phyloP scores from a whole-genome alignment of 1,140 invertebrate genomes.

The Paramacrobiotus metropolitanus region DNA sequence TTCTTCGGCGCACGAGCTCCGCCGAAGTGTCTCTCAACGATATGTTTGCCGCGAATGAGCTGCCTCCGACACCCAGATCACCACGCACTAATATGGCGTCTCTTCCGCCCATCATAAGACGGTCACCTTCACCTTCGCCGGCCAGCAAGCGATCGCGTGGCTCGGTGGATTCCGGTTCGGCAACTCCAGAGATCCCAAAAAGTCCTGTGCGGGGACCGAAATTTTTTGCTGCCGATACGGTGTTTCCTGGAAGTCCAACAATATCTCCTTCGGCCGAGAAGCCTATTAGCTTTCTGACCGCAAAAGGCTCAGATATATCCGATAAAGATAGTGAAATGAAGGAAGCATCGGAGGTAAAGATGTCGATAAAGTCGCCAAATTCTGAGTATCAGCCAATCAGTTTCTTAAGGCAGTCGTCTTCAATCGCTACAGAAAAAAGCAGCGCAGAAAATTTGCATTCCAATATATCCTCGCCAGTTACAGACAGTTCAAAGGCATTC shows the following conservation, averaged over 20 bases:
- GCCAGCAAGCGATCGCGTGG: neutral
- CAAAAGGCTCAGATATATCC: too few species aligned
- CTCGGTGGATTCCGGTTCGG: neutral
- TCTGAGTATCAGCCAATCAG: too few species aligned
- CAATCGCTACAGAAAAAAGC: too few species aligned
- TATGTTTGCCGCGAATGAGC: neutral
- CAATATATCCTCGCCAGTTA: too few species aligned
- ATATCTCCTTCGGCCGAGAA: neutral
- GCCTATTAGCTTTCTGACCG: neutral
- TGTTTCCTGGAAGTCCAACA: neutral
- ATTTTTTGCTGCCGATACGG: neutral
- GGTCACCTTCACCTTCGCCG: conserved; percentile 1
- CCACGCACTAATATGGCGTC: neutral
- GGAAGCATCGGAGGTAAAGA: too few species aligned
- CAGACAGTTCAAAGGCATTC: too few species aligned
- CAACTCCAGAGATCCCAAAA: neutral
- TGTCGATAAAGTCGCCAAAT: too few species aligned
- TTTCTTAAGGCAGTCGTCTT: too few species aligned
- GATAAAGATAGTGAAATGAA: too few species aligned
- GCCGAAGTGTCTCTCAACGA: neutral
- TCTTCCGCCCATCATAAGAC: neutral
- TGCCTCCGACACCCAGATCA: neutral
- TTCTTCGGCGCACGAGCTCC: neutral
- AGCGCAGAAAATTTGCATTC: too few species aligned
- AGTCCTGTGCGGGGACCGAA: neutral